Percentiles rank a stretch among this genome's conserved stretches.
Conservation (phyloP, 2,113 vertebrate species). For the Nannobrachium achirus region DNA sequence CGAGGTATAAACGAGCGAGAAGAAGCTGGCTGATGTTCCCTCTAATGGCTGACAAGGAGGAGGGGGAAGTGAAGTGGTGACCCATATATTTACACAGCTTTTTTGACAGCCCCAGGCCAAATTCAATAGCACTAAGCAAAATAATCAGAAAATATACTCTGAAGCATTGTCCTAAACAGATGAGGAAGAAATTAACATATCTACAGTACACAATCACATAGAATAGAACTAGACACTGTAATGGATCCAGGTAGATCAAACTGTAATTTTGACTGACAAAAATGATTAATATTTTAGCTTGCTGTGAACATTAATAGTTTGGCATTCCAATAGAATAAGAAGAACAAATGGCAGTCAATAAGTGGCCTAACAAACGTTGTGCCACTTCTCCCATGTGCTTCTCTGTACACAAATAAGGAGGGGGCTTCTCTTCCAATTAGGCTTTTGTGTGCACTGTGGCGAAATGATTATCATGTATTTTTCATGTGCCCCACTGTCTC, state of each 20-base stretch:
- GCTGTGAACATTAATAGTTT: slow-evolving; percentile 7
- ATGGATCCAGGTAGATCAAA: no score
- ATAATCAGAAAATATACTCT: slow-evolving; percentile 47
- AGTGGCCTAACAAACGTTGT: slow-evolving; percentile 30
- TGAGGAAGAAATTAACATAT: background rate
- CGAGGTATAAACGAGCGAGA: slow-evolving; percentile 61
- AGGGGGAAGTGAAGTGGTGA: slow-evolving; percentile 48
- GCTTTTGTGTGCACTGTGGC: slow-evolving; percentile 64
- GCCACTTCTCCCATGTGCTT: slow-evolving; percentile 8
- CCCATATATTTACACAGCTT: slow-evolving; percentile 69
- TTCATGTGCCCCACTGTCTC: slow-evolving; percentile 67
- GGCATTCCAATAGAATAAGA: slow-evolving; percentile 27
- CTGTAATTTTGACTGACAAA: no score
- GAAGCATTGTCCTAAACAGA: background rate
- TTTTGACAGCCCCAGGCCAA: slow-evolving; percentile 54
- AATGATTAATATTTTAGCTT: background rate
- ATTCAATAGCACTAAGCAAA: slow-evolving; percentile 44
- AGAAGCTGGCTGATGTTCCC: slow-evolving; percentile 60
- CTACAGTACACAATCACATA: background rate
- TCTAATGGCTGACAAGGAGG: slow-evolving; percentile 58
- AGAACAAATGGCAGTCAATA: slow-evolving; percentile 46
- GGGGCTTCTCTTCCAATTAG: slow-evolving; percentile 51
- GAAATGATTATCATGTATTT: slow-evolving; percentile 76
- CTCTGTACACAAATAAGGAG: slow-evolving; percentile 45
- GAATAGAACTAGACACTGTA: no score